Percentiles rank a stretch among this genome's conserved stretches.
phyloP scores from a whole-genome alignment of 2,113 vertebrate genomes.

The Corythornis cristatus region DNA sequence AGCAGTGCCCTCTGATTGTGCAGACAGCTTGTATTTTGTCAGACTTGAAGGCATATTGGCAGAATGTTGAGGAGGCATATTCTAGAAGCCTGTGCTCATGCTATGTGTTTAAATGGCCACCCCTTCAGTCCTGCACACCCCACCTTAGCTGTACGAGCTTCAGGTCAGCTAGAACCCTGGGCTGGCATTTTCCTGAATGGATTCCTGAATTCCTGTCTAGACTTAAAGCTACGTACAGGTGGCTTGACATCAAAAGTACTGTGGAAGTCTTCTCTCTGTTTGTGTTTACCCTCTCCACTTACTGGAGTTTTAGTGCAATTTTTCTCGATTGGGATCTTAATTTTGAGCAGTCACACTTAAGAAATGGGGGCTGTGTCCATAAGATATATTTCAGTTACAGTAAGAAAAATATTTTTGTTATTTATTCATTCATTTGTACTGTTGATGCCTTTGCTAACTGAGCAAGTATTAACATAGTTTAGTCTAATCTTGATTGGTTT shows the following conservation, averaged over 20 bases:
- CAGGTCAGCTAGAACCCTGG: background rate
- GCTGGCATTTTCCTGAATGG: background rate
- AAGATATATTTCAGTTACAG: background rate
- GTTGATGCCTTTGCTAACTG: background rate
- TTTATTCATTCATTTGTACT: background rate
- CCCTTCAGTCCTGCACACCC: background rate
- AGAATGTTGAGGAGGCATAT: background rate
- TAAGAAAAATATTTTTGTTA: background rate
- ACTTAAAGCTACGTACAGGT: background rate
- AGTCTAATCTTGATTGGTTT: background rate
- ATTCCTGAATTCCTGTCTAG: background rate
- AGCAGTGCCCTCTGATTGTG: background rate
- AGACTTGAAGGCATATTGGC: background rate
- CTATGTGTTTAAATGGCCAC: background rate
- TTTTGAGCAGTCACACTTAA: background rate
- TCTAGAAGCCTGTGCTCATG: background rate
- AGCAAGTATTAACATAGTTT: background rate
- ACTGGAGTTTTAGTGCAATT: background rate
- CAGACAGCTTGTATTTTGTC: constrained; percentile 15
- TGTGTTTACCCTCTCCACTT: background rate
- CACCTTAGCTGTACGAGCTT: fast-evolving
- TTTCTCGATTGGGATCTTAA: background rate
- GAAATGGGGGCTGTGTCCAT: background rate
- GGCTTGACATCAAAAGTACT: background rate
- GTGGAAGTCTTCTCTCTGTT: background rate